Percentiles rank a stretch among this genome's conserved stretches.
These are phyloP conservation scores for Gymnodraco acuticeps DNA, from an alignment of 2,797 vertebrate genomes.

Conservation along the genomic window DNA sequence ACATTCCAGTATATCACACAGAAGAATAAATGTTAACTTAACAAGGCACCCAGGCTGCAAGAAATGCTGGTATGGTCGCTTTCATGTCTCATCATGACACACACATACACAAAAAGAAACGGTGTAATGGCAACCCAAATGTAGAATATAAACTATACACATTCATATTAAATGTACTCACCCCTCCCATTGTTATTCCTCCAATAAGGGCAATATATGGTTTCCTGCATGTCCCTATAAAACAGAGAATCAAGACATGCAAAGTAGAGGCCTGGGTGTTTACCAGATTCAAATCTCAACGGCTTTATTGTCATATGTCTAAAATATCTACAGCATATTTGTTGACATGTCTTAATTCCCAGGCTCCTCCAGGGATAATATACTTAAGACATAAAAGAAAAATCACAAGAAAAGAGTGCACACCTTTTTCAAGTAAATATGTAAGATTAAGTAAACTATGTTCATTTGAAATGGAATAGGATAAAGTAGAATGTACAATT, in stretches of 20 bases:
- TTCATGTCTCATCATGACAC: background rate
- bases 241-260: slow-evolving; percentile 53
- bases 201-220: slow-evolving; percentile 94
- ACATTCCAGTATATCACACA: background rate
- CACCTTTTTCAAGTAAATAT: too few relatives aligned
- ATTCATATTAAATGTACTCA: slow-evolving; percentile 81
- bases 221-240: slow-evolving; percentile 88
- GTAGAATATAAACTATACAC: slow-evolving; percentile 2
- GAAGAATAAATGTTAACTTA: background rate
- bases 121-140: background rate
- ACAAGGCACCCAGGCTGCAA: background rate
- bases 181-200: slow-evolving; percentile 98
- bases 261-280: background rate
- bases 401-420: too few relatives aligned
- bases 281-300: too few relatives aligned
- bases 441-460: too few relatives aligned
- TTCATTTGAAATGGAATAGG: too few relatives aligned
- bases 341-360: too few relatives aligned
- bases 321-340: too few relatives aligned
- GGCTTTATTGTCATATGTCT: too few relatives aligned
- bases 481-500: too few relatives aligned
- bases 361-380: too few relatives aligned
- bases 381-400: too few relatives aligned
- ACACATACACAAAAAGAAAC: background rate
- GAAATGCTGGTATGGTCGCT: too few relatives aligned